These are phyloP conservation scores for Cottoperca gobio DNA, from an alignment of 2,797 vertebrate genomes.

Conservation along the genomic window DNA sequence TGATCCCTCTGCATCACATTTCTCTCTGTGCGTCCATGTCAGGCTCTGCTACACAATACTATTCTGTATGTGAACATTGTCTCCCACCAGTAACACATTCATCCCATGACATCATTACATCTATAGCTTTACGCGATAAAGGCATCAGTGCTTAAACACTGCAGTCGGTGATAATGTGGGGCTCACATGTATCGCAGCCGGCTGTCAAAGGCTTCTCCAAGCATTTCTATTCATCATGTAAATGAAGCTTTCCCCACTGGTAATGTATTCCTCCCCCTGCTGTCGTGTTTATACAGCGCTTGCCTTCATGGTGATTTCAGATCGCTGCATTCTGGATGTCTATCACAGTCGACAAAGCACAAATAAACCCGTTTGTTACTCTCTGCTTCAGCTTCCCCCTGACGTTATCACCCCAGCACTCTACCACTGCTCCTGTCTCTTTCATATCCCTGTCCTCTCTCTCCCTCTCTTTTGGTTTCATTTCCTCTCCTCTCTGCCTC, in stretches of 20 bases:
- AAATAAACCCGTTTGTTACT: conserved; percentile 76
- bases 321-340: conserved; percentile 29
- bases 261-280: conserved; percentile 51
- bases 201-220: conserved; percentile 41
- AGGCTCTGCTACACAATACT: conserved; percentile 6
- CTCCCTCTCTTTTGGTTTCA: conserved; percentile 27
- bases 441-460: conserved; percentile 31
- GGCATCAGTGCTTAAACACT: conserved; percentile 10
- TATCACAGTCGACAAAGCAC: conserved; percentile 55
- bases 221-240: conserved; percentile 35
- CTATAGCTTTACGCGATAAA: conserved; percentile 18
- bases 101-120: conserved; percentile 10
- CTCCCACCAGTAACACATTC: background rate
- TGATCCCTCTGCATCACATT: background rate
- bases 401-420: conserved; percentile 54
- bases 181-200: conserved; percentile 11
- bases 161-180: conserved; percentile 2
- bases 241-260: conserved; percentile 14
- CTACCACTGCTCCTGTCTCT: conserved; percentile 26
- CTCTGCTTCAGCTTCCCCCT: conserved; percentile 63
- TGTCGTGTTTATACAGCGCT: conserved; percentile 45
- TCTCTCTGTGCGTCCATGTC: background rate
- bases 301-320: conserved; percentile 53
- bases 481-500: conserved; percentile 53
- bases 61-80: background rate